Evolutionary conservation across 2,113 vertebrate genomes (phyloP).

Genomic region (Corythaixoides concolor): DNA sequence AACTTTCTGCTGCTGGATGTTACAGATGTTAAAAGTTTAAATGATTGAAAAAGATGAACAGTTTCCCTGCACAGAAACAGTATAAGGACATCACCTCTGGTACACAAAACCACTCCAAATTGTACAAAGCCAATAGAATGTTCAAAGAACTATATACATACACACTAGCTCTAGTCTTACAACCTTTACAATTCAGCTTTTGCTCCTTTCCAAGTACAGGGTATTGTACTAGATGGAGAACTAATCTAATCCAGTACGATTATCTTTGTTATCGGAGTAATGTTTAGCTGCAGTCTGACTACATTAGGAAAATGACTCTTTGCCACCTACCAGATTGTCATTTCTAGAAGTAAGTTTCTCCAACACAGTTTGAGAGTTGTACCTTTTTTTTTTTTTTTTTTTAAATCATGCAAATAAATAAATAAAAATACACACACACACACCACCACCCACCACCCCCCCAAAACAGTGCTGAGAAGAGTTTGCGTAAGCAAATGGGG

Average conservation of each 20-base stretch:
- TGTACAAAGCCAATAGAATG: background rate
- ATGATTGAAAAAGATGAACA: background rate
- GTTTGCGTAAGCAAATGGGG: background rate
- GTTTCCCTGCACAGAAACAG: background rate
- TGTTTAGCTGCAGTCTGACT: background rate
- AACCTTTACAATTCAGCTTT: background rate
- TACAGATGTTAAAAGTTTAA: background rate
- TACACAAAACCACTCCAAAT: background rate
- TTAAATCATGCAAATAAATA: background rate
- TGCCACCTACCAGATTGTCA: background rate
- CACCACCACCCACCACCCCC: too few relatives aligned
- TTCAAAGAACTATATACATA: background rate
- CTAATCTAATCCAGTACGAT: background rate
- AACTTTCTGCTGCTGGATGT: background rate
- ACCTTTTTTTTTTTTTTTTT: background rate
- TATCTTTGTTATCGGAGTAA: background rate
- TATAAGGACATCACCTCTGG: background rate
- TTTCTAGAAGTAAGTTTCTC: background rate
- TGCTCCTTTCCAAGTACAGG: background rate
- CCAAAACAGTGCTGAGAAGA: background rate
- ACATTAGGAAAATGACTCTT: background rate
- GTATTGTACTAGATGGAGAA: background rate
- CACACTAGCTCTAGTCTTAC: background rate
- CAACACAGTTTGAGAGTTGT: background rate
- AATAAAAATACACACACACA: background rate